Base-by-base conservation (phyloP, 2,113 vertebrate species). In the Thinocorus orbignyianus region DNA sequence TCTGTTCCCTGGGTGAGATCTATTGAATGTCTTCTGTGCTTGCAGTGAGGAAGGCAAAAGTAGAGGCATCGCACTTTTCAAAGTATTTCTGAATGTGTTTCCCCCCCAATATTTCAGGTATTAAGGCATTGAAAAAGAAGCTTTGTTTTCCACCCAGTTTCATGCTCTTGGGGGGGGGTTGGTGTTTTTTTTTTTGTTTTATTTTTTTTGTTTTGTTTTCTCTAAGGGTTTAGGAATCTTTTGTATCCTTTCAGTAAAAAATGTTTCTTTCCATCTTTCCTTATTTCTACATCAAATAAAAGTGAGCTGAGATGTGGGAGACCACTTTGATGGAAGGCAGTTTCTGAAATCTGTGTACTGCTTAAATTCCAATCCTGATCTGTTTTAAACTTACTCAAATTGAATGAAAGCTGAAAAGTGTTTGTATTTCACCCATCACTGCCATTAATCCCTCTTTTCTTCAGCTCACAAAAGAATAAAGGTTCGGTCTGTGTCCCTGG, bases 401-500 rank as follows among this genome's bases (percentile, higher is more conserved):
- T 57, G 52, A 87, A 70, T 0, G 2, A 93, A 92, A 86, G 60
- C 73, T 87, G 70, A 26, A 61, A 92, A 93, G 51, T 86, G 57
- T 91, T 91, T 94, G 65, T 51, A 81, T 95, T 95, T 76, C 83
- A 89, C 52, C 78, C 77, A 79, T 91, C 70, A n/a, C 49, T 88
- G 83, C 35, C 0, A 7, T 81, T 97, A 94, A 95, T 95, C 81
- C 83, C 52, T 95, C 86, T 86, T 91, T 95, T 94, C 79, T 93
- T 82, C 37, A 2, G 0, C 3, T 86, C 79, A 92, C 65, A 93
- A 91, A 79, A 76, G 83, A 92, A 89, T 64, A 78, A 81, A 86
- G 51, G 5, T 88, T 91, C 10, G 4, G 52, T 88, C 30, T 71
- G 64, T 81, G 86, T 83, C 69, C 42, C 65, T 84, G 83, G 77